Conservation (phyloP, 2,888 invertebrate species). For the Pammene aurita region DNA sequence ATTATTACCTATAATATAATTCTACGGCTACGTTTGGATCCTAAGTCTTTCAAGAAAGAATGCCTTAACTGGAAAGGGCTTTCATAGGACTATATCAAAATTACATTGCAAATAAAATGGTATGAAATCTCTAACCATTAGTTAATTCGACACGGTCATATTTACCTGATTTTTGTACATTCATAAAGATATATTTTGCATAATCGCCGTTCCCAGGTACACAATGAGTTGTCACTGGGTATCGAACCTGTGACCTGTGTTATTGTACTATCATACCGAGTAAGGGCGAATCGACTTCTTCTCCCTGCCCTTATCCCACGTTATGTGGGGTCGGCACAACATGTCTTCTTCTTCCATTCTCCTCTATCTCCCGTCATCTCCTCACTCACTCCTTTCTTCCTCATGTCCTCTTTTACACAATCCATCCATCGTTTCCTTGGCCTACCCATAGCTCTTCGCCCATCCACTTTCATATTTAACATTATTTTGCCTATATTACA, state of each 20-base stretch:
- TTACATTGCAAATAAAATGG: background rate
- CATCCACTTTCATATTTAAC: too few species aligned
- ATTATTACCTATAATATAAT: too few species aligned
- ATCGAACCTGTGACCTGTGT: constrained; percentile 4
- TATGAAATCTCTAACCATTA: background rate
- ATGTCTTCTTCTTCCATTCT: too few species aligned
- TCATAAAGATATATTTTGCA: constrained; percentile 5
- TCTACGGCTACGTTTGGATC: background rate
- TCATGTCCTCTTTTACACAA: too few species aligned
- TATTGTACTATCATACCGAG: background rate
- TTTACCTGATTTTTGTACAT: background rate
- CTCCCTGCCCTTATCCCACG: too few species aligned
- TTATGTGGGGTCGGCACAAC: too few species aligned
- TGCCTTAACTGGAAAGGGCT: background rate
- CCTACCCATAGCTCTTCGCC: too few species aligned
- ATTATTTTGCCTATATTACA: too few species aligned
- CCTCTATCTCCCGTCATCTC: too few species aligned
- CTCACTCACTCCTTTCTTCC: too few species aligned
- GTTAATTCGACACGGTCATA: background rate
- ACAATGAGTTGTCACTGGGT: constrained; percentile 12
- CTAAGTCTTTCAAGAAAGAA: background rate
- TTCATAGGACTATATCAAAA: background rate
- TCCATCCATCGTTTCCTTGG: too few species aligned
- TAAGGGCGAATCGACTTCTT: too few species aligned
- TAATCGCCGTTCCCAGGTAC: constrained; percentile 3